Percentiles rank a stretch among this genome's conserved stretches.
Evolutionary conservation across 2,888 invertebrate species (phyloP).

Genomic region (Tipula helvola): DNA sequence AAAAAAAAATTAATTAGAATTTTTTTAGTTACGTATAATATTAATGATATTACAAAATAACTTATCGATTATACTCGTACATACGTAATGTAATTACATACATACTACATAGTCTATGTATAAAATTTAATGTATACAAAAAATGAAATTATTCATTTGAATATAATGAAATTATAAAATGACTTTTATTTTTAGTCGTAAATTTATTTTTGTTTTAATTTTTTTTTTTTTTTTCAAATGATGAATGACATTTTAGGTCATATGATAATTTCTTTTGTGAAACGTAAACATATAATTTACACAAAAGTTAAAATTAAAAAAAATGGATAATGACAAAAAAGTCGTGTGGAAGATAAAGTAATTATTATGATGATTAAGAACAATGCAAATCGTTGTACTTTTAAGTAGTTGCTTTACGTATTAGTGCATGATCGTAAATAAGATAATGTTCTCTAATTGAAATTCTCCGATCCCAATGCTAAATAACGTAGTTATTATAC

Average conservation of each 20-base stretch:
- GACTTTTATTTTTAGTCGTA: neutral
- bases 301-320: neutral
- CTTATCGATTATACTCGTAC: neutral
- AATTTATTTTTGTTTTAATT: neutral
- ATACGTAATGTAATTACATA: neutral
- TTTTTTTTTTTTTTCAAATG: neutral
- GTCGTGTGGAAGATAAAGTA: neutral
- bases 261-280: neutral
- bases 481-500: too few species aligned
- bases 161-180: neutral
- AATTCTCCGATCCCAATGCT: too few species aligned
- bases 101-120: neutral
- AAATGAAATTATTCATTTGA: neutral
- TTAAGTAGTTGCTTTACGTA: too few species aligned
- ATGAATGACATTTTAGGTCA: neutral
- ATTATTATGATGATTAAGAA: too few species aligned
- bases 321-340: neutral
- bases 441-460: too few species aligned
- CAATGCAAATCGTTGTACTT: too few species aligned
- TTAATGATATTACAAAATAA: neutral
- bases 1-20: neutral
- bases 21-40: neutral
- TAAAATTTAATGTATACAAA: neutral
- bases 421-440: too few species aligned
- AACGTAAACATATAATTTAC: neutral